Evolutionary conservation across 35 echinoderm and acorn worm genomes (phyloP).

Genomic region (Patiria miniata): DNA sequence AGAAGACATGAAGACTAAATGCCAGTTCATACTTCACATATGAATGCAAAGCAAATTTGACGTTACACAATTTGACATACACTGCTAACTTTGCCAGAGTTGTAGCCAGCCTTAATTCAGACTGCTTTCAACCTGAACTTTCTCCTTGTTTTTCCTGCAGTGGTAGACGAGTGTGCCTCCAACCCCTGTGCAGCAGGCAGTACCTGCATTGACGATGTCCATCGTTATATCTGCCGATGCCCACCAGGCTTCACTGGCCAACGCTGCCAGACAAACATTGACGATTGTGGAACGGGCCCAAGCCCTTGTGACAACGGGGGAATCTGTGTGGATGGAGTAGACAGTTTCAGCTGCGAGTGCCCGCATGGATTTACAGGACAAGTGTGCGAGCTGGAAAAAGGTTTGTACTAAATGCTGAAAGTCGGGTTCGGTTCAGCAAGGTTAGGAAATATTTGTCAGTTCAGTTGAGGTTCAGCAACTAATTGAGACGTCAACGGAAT

Average conservation of each 20-base stretch:
- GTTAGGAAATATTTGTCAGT: not conserved
- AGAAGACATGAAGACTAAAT: too few relatives aligned
- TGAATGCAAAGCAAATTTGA: too few relatives aligned
- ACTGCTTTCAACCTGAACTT: too few relatives aligned
- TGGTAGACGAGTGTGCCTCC: conserved; percentile 30
- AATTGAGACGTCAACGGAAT: too few relatives aligned
- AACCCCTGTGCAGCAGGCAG: conserved; percentile 27
- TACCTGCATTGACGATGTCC: conserved; percentile 34
- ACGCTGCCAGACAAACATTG: conserved; percentile 26
- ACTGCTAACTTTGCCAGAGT: too few relatives aligned
- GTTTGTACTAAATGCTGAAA: too few relatives aligned
- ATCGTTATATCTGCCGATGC: conserved; percentile 28
- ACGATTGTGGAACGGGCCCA: conserved; percentile 30
- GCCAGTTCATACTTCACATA: too few relatives aligned
- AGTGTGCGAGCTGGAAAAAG: conserved; percentile 33
- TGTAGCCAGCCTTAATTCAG: too few relatives aligned
- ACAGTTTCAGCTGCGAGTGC: not conserved
- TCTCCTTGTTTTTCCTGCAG: not conserved
- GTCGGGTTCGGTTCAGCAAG: too few relatives aligned
- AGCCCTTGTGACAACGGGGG: conserved; percentile 40
- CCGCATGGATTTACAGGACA: conserved; percentile 30
- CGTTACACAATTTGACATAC: too few relatives aligned
- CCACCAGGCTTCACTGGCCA: conserved; percentile 13
- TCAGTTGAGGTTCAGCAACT: too few relatives aligned
- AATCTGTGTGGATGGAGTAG: conserved; percentile 15